phyloP scores from a whole-genome alignment of 2,888 invertebrate genomes.

The Orthosia cruda region DNA sequence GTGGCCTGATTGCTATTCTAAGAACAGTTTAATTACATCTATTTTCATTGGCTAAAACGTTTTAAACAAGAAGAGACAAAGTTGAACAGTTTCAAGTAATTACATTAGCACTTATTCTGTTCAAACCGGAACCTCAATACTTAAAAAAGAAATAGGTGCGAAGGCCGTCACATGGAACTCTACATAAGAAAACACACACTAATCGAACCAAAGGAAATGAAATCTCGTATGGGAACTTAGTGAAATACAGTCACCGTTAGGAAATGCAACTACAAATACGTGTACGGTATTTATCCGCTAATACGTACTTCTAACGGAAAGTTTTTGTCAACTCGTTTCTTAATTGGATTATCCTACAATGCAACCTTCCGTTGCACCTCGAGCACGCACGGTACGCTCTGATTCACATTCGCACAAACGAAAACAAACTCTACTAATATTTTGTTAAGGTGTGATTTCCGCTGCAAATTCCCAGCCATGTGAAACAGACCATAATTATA shows the following conservation, averaged over 20 bases:
- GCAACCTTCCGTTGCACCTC: conserved; percentile 79
- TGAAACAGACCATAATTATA: conserved; percentile 74
- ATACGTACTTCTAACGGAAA: conserved; percentile 53
- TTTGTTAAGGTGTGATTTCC: conserved; percentile 59
- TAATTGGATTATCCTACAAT: conserved; percentile 70
- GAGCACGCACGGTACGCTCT: conserved; percentile 77
- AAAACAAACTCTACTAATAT: conserved; percentile 56
- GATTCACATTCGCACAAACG: conserved; percentile 66
- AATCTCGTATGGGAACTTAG: conserved; percentile 50
- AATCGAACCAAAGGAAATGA: conserved; percentile 39
- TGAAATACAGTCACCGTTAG: conserved; percentile 58
- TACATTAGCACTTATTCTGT: background rate
- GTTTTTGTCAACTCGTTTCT: conserved; percentile 64
- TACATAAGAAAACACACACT: conserved; percentile 31
- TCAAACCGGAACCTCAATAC: background rate
- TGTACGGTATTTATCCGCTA: conserved; percentile 47
- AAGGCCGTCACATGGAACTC: background rate
- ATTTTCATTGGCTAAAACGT: background rate
- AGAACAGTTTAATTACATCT: conserved; percentile 25
- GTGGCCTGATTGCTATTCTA: conserved; percentile 14
- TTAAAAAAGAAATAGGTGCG: background rate
- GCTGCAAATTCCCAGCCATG: conserved; percentile 52
- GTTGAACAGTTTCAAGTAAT: background rate
- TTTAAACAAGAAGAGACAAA: background rate
- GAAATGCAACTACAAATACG: conserved; percentile 63